A percentile compares a stretch with the other conserved stretches of the same genome.
These are phyloP conservation scores for Erebia palarica DNA, from an alignment of 2,888 invertebrate species.

Conservation along the genomic window DNA sequence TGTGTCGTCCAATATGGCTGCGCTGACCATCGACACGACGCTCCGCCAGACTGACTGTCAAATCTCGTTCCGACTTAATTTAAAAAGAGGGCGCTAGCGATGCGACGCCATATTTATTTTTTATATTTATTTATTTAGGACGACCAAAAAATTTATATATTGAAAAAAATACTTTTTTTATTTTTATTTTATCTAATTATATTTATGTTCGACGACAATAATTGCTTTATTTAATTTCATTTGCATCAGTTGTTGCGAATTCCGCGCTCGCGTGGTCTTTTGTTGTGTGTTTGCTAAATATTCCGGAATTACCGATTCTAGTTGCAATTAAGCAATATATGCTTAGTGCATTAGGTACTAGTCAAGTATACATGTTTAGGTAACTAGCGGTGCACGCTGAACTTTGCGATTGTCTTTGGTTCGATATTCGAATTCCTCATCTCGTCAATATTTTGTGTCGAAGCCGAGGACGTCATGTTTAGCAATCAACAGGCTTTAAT, in stretches of 20 bases:
- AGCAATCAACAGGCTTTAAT: neutral
- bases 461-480: slow-evolving; percentile 9
- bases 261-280: neutral
- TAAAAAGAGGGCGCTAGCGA: no score
- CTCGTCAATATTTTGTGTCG: slow-evolving; percentile 71
- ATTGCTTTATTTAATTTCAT: no score
- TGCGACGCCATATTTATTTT: no score
- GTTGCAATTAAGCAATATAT: slow-evolving; percentile 24
- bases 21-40: no score
- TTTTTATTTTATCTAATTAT: no score
- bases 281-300: slow-evolving; percentile 25
- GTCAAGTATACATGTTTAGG: slow-evolving; percentile 33
- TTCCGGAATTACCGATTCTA: slow-evolving; percentile 30
- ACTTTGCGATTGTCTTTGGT: slow-evolving; percentile 29
- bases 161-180: no score
- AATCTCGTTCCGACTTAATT: no score
- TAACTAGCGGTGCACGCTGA: slow-evolving; percentile 24
- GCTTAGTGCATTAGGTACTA: slow-evolving; percentile 24
- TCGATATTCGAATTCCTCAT: slow-evolving; percentile 71
- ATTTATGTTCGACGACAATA: no score
- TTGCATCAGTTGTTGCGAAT: neutral
- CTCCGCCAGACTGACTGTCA: no score
- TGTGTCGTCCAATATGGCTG: no score
- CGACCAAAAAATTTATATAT: no score
- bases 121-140: no score